phyloP scores from a whole-genome alignment of 2,113 vertebrate species.

The Gobius niger region DNA sequence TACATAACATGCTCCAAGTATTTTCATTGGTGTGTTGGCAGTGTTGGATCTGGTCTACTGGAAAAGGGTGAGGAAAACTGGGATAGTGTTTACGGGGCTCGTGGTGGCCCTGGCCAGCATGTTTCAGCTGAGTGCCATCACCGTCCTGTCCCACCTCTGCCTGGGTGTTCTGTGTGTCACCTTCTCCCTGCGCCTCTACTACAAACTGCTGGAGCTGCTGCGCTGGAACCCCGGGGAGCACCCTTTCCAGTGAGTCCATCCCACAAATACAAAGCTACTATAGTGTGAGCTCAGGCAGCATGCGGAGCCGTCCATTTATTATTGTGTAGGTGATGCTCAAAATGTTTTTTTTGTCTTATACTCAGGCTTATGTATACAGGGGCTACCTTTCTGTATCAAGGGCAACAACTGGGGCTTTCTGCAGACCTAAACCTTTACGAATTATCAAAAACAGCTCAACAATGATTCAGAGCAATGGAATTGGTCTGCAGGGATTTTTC shows the following conservation, averaged over 20 bases:
- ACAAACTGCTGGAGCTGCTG: conserved; percentile 77
- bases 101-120: conserved; percentile 83
- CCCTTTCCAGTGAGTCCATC: conserved; percentile 84
- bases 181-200: conserved; percentile 81
- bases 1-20: neutral
- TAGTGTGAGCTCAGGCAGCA: too few species aligned
- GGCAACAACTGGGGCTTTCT: too few species aligned
- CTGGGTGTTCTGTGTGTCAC: conserved; percentile 81
- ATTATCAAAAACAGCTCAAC: too few species aligned
- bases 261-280: neutral
- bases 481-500: too few species aligned
- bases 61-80: conserved; percentile 77
- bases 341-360: too few species aligned
- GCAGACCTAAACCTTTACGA: too few species aligned
- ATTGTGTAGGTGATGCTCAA: too few species aligned
- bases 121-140: conserved; percentile 85
- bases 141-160: conserved; percentile 79
- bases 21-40: conserved; percentile 30
- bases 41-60: conserved; percentile 86
- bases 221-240: conserved; percentile 74
- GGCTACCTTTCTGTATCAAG: too few species aligned
- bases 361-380: too few species aligned
- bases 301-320: too few species aligned
- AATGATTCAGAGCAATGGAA: too few species aligned
- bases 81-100: conserved; percentile 80